Conservation (phyloP, 2,113 vertebrate genomes). For the Trachemys scripta region DNA sequence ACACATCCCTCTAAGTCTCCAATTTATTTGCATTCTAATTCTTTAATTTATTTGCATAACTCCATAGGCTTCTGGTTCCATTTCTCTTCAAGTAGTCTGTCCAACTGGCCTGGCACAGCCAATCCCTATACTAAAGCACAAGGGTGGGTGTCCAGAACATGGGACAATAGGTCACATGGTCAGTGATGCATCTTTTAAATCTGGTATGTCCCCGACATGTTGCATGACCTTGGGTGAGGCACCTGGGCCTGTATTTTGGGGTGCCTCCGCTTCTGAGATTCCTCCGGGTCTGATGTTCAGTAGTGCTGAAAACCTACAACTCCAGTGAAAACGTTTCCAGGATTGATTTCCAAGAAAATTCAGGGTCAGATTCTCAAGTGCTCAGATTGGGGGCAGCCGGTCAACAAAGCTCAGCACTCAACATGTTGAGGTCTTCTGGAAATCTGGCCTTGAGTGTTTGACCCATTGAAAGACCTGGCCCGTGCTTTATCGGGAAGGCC, state of each 20-base stretch:
- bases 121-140: rapidly evolving
- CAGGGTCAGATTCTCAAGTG: background rate
- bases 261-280: background rate
- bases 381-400: background rate
- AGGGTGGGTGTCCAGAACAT: background rate
- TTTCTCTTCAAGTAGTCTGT: background rate
- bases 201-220: rapidly evolving
- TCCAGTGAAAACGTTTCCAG: background rate
- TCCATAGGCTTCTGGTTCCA: rapidly evolving
- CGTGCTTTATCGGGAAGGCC: background rate
- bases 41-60: rapidly evolving
- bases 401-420: background rate
- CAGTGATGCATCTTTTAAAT: rapidly evolving
- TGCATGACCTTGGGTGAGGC: background rate
- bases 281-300: background rate
- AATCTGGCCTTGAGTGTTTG: background rate
- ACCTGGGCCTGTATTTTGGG: background rate
- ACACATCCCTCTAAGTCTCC: background rate
- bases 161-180: rapidly evolving
- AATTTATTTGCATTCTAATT: rapidly evolving
- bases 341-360: background rate
- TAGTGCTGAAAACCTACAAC: background rate
- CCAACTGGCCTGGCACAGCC: rapidly evolving
- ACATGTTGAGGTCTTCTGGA: background rate
- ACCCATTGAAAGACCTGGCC: background rate